These are phyloP conservation scores for Gandaritis pyraliata DNA, from an alignment of 2,888 invertebrate species.

Conservation along the genomic window DNA sequence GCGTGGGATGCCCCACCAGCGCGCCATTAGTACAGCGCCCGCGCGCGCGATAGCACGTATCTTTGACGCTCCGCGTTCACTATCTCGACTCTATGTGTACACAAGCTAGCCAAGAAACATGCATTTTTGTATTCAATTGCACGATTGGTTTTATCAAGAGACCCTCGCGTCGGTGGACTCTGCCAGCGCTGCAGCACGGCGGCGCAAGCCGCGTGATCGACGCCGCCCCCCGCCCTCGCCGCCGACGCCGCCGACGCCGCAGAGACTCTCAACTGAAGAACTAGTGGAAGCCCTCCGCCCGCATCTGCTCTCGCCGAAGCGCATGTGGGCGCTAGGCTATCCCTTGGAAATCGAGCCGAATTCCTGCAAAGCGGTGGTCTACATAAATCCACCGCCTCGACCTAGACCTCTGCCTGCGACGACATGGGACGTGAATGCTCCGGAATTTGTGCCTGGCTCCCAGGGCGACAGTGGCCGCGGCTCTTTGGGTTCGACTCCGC, in stretches of 20 bases:
- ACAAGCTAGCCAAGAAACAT: conserved; percentile 74
- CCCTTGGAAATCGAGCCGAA: conserved; percentile 87
- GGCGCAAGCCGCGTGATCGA: conserved; percentile 70
- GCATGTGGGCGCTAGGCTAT: conserved; percentile 88
- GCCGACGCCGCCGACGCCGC: conserved; percentile 76
- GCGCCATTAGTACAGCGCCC: conserved; percentile 80
- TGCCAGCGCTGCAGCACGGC: conserved; percentile 73
- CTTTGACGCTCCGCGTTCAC: conserved; percentile 72
- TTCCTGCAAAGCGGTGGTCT: conserved; percentile 86
- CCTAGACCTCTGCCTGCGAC: conserved; percentile 66
- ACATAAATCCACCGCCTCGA: conserved; percentile 83
- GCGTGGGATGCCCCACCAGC: conserved; percentile 79
- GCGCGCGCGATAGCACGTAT: conserved; percentile 81
- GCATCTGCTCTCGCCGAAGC: conserved; percentile 85
- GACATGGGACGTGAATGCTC: conserved; percentile 87
- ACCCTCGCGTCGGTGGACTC: conserved; percentile 73
- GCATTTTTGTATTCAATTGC: conserved; percentile 78
- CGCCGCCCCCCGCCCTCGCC: conserved; percentile 76
- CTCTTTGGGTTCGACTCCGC: conserved; percentile 82
- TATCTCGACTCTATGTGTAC: conserved; percentile 82
- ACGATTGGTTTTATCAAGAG: conserved; percentile 82
- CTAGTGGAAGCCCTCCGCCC: conserved; percentile 84
- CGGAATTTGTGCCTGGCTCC: conserved; percentile 86
- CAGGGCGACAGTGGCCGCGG: conserved; percentile 83
- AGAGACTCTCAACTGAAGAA: conserved; percentile 83